Evolutionary conservation across 2,113 vertebrate species (phyloP).

Genomic region (Eleginops maclovinus): DNA sequence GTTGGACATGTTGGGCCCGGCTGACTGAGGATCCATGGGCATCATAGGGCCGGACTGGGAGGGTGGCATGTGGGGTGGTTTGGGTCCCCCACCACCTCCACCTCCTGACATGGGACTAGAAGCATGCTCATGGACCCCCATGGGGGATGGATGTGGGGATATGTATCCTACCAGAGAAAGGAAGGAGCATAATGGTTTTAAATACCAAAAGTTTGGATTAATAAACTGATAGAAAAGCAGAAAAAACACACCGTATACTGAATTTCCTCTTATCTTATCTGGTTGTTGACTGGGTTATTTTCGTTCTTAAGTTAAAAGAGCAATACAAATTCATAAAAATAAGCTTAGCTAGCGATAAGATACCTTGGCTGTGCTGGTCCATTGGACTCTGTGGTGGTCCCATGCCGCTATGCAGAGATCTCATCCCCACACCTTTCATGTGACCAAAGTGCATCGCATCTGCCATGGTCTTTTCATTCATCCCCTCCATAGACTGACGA

Average conservation of each 20-base stretch:
- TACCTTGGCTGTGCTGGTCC: conserved; percentile 99
- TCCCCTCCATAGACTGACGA: conserved; percentile 91
- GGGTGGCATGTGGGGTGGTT: conserved; percentile 93
- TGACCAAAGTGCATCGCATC: conserved; percentile 94
- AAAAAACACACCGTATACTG: not conserved
- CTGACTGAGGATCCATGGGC: conserved; percentile 89
- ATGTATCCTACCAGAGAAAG: conserved; percentile 88
- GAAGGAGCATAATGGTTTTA: conserved; percentile 18
- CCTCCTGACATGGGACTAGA: conserved; percentile 95
- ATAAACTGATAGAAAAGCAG: not conserved
- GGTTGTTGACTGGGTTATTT: not conserved
- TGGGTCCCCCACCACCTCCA: conserved; percentile 85
- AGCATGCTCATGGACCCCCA: conserved; percentile 93
- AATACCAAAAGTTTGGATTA: not conserved
- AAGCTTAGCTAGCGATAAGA: not conserved
- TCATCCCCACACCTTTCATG: conserved; percentile 92
- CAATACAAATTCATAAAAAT: not conserved
- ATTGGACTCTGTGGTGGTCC: conserved; percentile 97
- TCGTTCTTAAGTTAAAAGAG: not conserved
- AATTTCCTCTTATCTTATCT: not conserved
- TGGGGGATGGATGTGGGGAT: conserved; percentile 95
- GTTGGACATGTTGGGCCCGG: conserved; percentile 66
- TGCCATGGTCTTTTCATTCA: conserved; percentile 93
- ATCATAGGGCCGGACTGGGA: conserved; percentile 90
- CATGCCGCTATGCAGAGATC: conserved; percentile 95